These are phyloP conservation scores for Melospiza georgiana DNA, from an alignment of 2,113 vertebrate genomes.

Conservation along the genomic window DNA sequence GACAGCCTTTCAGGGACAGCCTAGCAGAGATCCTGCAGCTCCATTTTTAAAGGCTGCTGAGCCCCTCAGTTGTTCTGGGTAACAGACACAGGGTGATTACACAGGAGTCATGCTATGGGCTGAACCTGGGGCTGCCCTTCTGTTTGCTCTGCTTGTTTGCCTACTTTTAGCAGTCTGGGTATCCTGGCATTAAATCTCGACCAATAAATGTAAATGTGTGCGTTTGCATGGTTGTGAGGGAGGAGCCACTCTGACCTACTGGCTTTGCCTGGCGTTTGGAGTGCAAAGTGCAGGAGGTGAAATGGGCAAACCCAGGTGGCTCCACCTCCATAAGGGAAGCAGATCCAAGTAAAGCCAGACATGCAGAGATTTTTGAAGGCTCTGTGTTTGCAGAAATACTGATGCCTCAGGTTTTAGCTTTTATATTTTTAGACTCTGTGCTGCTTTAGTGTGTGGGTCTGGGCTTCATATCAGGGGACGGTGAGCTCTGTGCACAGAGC, in stretches of 20 bases:
- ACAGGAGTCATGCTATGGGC: background rate
- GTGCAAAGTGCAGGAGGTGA: background rate
- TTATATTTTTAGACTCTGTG: background rate
- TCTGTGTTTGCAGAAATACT: background rate
- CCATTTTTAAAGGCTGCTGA: background rate
- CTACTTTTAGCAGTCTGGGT: background rate
- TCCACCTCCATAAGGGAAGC: background rate
- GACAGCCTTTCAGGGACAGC: background rate
- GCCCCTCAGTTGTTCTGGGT: background rate
- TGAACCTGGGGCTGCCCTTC: background rate
- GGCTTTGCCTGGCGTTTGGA: background rate
- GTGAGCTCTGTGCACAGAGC: background rate
- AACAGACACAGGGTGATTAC: background rate
- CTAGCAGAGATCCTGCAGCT: background rate
- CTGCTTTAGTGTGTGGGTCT: accelerated
- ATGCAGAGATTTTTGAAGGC: background rate
- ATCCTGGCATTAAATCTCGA: background rate
- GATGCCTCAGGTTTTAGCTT: background rate
- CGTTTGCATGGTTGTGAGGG: background rate
- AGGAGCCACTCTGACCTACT: background rate
- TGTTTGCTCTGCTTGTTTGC: conserved; percentile 15
- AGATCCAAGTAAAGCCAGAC: background rate
- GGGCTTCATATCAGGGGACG: accelerated
- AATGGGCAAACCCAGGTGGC: background rate
- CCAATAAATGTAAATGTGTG: background rate